Evolutionary conservation across 2,888 invertebrate genomes (phyloP).

Genomic region (Sipunculus nudus): DNA sequence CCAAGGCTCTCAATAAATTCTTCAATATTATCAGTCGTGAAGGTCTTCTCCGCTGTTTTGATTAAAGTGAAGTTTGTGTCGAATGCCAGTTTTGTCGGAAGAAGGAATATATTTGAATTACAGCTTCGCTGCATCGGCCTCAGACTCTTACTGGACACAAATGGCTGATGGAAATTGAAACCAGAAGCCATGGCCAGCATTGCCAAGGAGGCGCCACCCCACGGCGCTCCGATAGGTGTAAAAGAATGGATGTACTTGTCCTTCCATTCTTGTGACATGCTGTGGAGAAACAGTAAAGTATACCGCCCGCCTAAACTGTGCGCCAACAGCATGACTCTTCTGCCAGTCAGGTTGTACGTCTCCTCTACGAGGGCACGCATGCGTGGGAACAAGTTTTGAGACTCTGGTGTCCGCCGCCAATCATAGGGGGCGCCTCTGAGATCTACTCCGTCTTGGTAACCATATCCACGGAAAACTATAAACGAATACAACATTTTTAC

Average conservation of each 20-base stretch:
- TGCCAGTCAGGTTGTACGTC: constrained; percentile 3
- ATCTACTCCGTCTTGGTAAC: neutral
- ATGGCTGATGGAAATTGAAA: no score
- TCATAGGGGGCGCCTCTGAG: constrained; percentile 22
- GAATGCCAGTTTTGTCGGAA: no score
- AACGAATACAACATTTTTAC: no score
- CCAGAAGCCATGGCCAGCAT: no score
- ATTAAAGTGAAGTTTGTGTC: no score
- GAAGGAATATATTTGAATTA: no score
- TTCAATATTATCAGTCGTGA: no score
- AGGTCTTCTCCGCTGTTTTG: no score
- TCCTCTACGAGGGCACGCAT: constrained; percentile 14
- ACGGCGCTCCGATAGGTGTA: constrained; percentile 86
- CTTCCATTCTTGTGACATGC: constrained; percentile 18
- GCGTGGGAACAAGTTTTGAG: constrained; percentile 9
- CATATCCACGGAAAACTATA: no score
- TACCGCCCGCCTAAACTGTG: constrained; percentile 23
- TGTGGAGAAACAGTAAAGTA: constrained; percentile 6
- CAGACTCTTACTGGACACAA: no score
- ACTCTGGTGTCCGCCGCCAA: constrained; percentile 19
- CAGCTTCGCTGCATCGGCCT: no score
- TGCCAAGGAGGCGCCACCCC: constrained; percentile 24
- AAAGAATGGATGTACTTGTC: constrained; percentile 72
- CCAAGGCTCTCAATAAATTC: no score
- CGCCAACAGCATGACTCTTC: constrained; percentile 9